Evolutionary conservation across 2,888 invertebrate species (phyloP).

Genomic region (Spilarctia lutea): DNA sequence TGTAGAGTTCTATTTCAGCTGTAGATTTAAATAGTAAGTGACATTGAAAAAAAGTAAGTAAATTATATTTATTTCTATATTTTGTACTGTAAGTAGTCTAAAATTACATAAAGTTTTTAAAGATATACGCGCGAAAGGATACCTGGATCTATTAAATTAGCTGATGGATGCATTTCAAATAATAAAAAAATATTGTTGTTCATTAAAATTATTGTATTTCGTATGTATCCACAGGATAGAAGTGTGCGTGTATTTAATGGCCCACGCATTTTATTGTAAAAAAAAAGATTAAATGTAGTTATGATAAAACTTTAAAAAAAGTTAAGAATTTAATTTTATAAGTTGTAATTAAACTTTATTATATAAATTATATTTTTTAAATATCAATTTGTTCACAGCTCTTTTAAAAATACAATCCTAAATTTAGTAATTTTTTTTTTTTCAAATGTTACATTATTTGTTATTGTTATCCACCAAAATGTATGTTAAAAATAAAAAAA

Average conservation of each 20-base stretch:
- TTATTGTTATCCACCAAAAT: neutral
- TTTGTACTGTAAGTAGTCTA: neutral
- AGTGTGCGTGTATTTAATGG: neutral
- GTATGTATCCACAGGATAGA: neutral
- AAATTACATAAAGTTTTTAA: neutral
- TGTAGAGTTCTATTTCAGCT: neutral
- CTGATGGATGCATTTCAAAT: neutral
- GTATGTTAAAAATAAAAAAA: neutral
- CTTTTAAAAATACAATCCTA: neutral
- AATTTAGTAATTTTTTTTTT: too few relatives aligned
- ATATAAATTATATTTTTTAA: neutral
- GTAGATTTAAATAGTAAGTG: neutral
- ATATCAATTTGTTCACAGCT: neutral
- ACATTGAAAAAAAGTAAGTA: neutral
- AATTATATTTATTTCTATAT: neutral
- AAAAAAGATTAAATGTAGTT: neutral
- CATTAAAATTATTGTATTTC: neutral
- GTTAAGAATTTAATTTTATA: neutral
- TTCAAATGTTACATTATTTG: slow-evolving; percentile 18
- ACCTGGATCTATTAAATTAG: neutral
- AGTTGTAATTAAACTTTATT: neutral
- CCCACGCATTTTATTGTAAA: neutral
- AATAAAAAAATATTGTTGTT: neutral
- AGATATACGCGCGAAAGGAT: neutral
- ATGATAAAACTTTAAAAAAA: neutral